Percentiles rank a stretch among this genome's conserved stretches.
Evolutionary conservation across 2,888 invertebrate genomes (phyloP).

Genomic region (Pristionchus mayeri): DNA sequence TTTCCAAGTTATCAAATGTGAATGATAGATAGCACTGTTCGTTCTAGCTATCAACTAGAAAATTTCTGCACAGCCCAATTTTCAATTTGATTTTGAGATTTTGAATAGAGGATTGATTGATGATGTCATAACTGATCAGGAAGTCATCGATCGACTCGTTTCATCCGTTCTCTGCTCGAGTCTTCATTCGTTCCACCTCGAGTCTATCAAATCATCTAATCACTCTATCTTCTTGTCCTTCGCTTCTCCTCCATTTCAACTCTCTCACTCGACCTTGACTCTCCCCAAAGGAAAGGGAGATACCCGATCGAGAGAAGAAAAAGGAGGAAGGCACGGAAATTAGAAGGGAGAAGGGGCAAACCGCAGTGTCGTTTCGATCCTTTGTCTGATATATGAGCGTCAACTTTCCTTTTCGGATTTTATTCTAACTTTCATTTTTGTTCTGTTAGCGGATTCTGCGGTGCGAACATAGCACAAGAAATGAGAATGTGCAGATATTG

Average conservation of each 20-base stretch:
- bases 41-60: too few relatives aligned
- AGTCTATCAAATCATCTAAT: not conserved
- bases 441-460: too few relatives aligned
- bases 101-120: too few relatives aligned
- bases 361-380: not conserved
- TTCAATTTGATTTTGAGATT: too few relatives aligned
- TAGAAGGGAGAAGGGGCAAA: conserved; percentile 32
- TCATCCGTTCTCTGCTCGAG: not conserved
- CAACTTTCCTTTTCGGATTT: not conserved
- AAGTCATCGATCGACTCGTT: not conserved
- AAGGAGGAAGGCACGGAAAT: conserved; percentile 21
- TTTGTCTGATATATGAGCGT: conserved; percentile 1
- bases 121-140: too few relatives aligned
- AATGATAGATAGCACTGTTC: too few relatives aligned
- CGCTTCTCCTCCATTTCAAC: not conserved
- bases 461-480: too few relatives aligned
- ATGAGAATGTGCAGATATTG: too few relatives aligned
- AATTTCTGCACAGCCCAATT: too few relatives aligned
- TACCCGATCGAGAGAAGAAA: conserved; percentile 17
- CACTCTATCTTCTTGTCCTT: not conserved
- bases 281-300: not conserved
- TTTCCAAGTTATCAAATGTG: too few relatives aligned
- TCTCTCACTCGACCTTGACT: not conserved
- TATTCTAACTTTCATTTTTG: too few relatives aligned
- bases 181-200: not conserved